Percentiles rank a stretch among this genome's conserved stretches.
phyloP scores from a whole-genome alignment of 1,140 invertebrate species.

The Pseudobourletiella spinata region DNA sequence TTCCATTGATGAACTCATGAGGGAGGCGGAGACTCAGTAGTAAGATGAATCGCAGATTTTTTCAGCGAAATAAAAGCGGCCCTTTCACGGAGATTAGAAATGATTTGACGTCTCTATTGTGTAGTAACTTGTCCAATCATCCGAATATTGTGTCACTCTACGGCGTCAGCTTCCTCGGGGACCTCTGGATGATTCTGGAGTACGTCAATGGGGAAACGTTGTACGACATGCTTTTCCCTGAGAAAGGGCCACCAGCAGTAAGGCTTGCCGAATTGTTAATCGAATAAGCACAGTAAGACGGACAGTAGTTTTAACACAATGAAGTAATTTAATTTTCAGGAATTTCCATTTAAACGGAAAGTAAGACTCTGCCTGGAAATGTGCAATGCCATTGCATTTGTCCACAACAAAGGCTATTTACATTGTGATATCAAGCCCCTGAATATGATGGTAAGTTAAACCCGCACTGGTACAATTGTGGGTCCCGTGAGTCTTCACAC shows the following conservation, averaged over 20 bases:
- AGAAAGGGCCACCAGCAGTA: no score
- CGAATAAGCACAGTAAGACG: no score
- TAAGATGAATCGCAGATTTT: background rate
- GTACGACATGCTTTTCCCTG: no score
- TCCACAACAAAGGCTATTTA: background rate
- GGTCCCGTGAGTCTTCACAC: no score
- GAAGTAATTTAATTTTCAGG: no score
- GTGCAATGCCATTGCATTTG: background rate
- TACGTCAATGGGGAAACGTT: background rate
- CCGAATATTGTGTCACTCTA: conserved; percentile 3
- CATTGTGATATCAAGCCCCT: conserved; percentile 10
- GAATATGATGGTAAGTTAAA: conserved; percentile 10
- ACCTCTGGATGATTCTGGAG: conserved; percentile 4
- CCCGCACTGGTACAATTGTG: no score
- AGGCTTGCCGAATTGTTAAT: no score
- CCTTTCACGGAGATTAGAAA: background rate
- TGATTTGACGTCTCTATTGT: background rate
- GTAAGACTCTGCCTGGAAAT: background rate
- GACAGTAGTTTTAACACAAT: no score
- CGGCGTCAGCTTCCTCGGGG: no score
- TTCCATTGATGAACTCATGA: background rate
- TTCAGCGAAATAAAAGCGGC: background rate
- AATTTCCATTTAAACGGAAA: no score
- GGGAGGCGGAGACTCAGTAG: background rate
- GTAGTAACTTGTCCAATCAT: background rate